Percentiles rank a stretch among this genome's conserved stretches.
phyloP scores from a whole-genome alignment of 2,113 vertebrate genomes.

The Odocoileus virginianus region DNA sequence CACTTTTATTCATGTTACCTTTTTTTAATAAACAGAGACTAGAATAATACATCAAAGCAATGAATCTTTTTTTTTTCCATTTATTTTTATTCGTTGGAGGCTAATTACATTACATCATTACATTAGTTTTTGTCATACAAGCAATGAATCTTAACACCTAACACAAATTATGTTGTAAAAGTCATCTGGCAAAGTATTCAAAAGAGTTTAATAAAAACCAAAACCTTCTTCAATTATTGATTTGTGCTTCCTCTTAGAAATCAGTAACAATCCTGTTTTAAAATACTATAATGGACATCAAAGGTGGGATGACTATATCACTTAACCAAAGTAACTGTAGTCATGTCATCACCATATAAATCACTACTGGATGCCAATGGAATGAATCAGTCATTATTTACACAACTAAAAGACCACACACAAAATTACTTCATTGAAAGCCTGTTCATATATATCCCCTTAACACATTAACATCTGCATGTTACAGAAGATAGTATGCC shows the following conservation, averaged over 20 bases:
- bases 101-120: too few relatives aligned
- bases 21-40: background rate
- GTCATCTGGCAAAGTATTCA: background rate
- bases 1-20: background rate
- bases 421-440: background rate
- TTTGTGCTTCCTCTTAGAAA: background rate
- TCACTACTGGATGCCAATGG: background rate
- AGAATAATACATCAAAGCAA: conserved; percentile 24
- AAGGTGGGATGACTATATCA: background rate
- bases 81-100: too few relatives aligned
- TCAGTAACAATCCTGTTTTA: conserved; percentile 23
- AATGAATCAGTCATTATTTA: conserved; percentile 15
- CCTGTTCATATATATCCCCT: background rate
- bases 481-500: background rate
- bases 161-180: background rate
- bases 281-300: background rate
- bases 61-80: too few relatives aligned
- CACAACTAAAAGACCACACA: conserved; percentile 11
- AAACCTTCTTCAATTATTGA: conserved; percentile 35
- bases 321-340: background rate
- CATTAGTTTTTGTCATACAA: too few relatives aligned
- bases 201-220: background rate
- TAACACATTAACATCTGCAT: background rate
- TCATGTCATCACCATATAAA: conserved; percentile 27
- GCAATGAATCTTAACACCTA: background rate